Percentiles rank a stretch among this genome's conserved stretches.
phyloP scores from a whole-genome alignment of 2,113 vertebrate species.

The Salvelinus fontinalis region DNA sequence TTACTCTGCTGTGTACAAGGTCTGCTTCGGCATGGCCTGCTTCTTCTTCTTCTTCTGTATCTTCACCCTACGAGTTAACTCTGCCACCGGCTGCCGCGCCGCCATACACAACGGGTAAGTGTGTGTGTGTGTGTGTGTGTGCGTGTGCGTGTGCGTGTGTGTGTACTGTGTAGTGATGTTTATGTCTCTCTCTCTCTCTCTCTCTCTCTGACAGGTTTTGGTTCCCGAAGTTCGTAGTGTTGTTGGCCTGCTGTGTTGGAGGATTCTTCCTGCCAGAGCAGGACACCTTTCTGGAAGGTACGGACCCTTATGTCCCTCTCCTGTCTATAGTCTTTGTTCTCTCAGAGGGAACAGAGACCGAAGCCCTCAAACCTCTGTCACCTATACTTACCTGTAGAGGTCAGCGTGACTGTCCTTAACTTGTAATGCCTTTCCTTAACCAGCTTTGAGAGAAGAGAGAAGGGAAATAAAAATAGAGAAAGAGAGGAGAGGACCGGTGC shows the following conservation, averaged over 20 bases:
- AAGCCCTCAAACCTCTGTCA: too few relatives aligned
- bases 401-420: too few relatives aligned
- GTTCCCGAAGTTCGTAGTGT: conserved; percentile 87
- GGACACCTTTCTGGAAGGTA: conserved; percentile 91
- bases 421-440: too few relatives aligned
- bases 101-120: conserved; percentile 93
- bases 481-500: too few relatives aligned
- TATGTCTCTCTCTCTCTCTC: neutral
- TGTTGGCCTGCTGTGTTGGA: conserved; percentile 89
- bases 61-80: conserved; percentile 84
- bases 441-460: too few relatives aligned
- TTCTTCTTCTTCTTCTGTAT: conserved; percentile 91
- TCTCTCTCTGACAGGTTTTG: conserved; percentile 82
- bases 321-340: neutral
- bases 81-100: conserved; percentile 88
- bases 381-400: too few relatives aligned
- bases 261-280: conserved; percentile 93
- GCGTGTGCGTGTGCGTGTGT: neutral
- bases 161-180: neutral
- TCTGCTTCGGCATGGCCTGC: conserved; percentile 97
- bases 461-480: too few relatives aligned
- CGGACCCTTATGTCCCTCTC: neutral
- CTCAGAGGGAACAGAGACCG: too few relatives aligned
- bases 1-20: conserved; percentile 92
- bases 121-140: conserved; percentile 1